Evolutionary conservation across 1,140 invertebrate genomes (phyloP), one percentile per base, ranked within the genome.

Genomic region (Ganaspis sp.): DNA sequence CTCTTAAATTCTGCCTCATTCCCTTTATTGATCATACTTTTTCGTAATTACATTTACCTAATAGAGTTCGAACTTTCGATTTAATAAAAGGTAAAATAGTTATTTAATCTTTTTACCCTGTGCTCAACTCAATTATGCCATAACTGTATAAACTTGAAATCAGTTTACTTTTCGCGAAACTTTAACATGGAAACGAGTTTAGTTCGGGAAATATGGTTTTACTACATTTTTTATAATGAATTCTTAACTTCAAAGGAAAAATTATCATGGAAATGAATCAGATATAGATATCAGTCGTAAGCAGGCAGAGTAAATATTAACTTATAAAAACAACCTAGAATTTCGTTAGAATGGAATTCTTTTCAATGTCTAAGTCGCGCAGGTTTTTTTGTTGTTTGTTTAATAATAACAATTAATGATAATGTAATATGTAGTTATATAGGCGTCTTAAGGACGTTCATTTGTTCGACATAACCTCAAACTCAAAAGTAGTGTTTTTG

Each of bases 41-140:
- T 54, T 70, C 34, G 69, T 23, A 70, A 69, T 76, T 76, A 70
- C 69, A 42, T 38, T 76, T 23, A 29, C 19, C 19, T 23, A 72
- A 71, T 72, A 64, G 38, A 72, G 72, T 76, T 40, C 45, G 49
- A 72, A 76, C 71, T 72, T 64, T 70, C 40, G 53, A 72, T 72
- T 76, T 54, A 64, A 29, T 64, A 64, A 64, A 8, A 34, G 26
- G 23, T 64, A 64, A 64, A 64, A 64, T 64, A 34, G 58, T 64
- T 64, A 64, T 64, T 26, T 29, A 34, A 64, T 29, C 58, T 64
- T 64, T 29, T 26, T 64, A 64, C 58, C 58, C 54, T 64, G 58
- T 29, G 58, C 58, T 64, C 26, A 64, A 64, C 58, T 26, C 58
- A 64, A 29, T 64, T 29, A 64, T 64, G 58, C 23, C 23, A 29